Base-by-base conservation (phyloP, 2,888 invertebrate genomes). In the Gastracanthus pulcherrimus region DNA sequence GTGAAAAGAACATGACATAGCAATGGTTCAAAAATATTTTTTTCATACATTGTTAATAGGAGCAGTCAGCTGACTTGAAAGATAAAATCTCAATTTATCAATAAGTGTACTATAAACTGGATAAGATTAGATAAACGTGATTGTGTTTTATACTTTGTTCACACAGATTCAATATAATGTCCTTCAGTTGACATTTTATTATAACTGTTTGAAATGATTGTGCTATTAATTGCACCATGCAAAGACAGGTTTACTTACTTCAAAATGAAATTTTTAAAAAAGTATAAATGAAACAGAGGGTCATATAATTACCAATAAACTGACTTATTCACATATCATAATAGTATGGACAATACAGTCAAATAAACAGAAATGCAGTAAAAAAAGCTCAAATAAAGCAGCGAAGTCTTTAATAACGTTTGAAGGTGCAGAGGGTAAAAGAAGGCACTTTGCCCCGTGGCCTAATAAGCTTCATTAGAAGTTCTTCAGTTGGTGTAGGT, bases 391-490 rank as follows among this genome's bases (percentile, higher is more conserved):
- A n/a, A n/a, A n/a, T n/a, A n/a, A n/a, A n/a, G n/a, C n/a, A n/a
- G n/a, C n/a, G n/a, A n/a, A n/a, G n/a, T n/a, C n/a, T n/a, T n/a
- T n/a, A n/a, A n/a, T n/a, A n/a, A n/a, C n/a, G n/a, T n/a, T n/a
- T n/a, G n/a, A n/a, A n/a, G n/a, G n/a, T 31, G 7, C 34, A 16
- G 51, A 11, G 26, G 13, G 7, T 3, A 51, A 51, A 69, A 51
- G 34, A 26, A 41, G 16, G 7, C 2, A 48, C 29, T 19, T 60
- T 62, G 70, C 48, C 34, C 2, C 13, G 26, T 11, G 70, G 23
- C 16, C 23, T 70, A 48, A 76, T 76, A 60, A 62, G 71, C 62
- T 72, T 72, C 67, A 58, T 79, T 79, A 74, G 41, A 67, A 66
- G 66, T 58, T 67, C n/a, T 29, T 55, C 36, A 26, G 67, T 67